Evolutionary conservation across 2,888 invertebrate species (phyloP), one percentile per base, ranked within the genome.

Genomic region (Pristionchus fissidentatus): DNA sequence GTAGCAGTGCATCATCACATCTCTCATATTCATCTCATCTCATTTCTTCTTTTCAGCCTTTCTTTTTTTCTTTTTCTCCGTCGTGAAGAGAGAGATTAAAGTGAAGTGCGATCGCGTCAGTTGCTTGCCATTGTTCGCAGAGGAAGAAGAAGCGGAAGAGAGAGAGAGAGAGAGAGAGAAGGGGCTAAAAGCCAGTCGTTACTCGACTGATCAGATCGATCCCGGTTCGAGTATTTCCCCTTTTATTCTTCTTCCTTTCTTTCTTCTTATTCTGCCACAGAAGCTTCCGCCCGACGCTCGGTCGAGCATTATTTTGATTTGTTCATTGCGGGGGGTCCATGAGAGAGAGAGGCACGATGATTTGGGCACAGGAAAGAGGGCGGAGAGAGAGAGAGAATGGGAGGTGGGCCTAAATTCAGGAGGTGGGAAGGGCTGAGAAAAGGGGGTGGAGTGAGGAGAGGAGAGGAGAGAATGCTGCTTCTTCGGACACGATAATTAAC

Each of bases 21-120:
- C 38, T 4, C 15, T 35, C 32, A 41, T n/a, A 70, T 26, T 26
- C 32, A 3, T 10, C n/a, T 0, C 38, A 43, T 70, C 70, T 66
- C 66, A 66, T 66, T 62, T 62, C 62, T 73, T 73, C 66, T 10
- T 1, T 2, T 66, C 77, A 43, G 10, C 43, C 66, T n/a, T 41
- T 52, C 52, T 46, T 52, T n/a, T 78, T 52, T 80, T 80, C 38
- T 19, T 22, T 26, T 38, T 84, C 83, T 85, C 84, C 80, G 83
- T 84, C 81, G 66, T 83, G 84, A 83, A 38, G 66, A 66, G 66
- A 46, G 83, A 77, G 62, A 84, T 49, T 32, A 84, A 80, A 83
- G 70, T 46, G 80, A 78, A 52, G 84, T 80, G 70, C 70, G 70
- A 70, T 70, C 70, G 41, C 70, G 70, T 41, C 70, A 70, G 70